Evolutionary conservation across 92 coral and sea anemone genomes (phyloP).

Genomic region (Muricea muricata): DNA sequence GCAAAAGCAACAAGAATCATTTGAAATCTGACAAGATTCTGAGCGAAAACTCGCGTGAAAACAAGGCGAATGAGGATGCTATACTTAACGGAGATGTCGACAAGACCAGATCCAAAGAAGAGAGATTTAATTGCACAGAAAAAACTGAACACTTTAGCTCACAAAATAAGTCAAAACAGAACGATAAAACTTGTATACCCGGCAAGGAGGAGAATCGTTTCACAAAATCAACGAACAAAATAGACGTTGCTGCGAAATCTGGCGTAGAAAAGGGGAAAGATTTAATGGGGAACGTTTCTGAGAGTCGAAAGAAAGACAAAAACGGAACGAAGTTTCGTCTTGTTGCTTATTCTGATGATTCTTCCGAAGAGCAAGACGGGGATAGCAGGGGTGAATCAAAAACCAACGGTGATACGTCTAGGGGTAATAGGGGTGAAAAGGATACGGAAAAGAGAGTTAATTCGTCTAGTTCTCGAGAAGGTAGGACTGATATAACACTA

Average conservation of each 20-base stretch:
- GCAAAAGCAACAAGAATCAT: not conserved
- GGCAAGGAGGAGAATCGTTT: not conserved
- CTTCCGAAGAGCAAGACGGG: not conserved
- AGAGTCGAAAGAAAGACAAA: not conserved
- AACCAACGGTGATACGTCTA: not conserved
- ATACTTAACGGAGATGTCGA: not conserved
- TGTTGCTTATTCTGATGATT: conserved; percentile 38
- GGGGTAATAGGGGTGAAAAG: conserved; percentile 4
- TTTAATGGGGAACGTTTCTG: not conserved
- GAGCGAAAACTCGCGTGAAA: not conserved
- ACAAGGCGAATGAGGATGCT: not conserved
- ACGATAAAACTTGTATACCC: not conserved
- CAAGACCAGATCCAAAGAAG: not conserved
- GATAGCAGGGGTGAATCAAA: conserved; percentile 8
- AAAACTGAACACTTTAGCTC: not conserved
- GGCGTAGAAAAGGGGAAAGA: not conserved
- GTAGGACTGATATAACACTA: not conserved
- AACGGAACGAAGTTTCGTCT: not conserved
- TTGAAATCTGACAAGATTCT: not conserved
- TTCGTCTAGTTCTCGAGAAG: not conserved
- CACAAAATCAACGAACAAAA: not conserved
- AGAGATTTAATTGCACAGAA: not conserved
- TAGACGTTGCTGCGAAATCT: not conserved
- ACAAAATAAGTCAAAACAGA: conserved; percentile 46
- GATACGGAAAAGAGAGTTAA: not conserved